A percentile compares a stretch with the other conserved stretches of the same genome.
Conservation (phyloP, 2,797 vertebrate genomes). For the Oreochromis grahami region DNA sequence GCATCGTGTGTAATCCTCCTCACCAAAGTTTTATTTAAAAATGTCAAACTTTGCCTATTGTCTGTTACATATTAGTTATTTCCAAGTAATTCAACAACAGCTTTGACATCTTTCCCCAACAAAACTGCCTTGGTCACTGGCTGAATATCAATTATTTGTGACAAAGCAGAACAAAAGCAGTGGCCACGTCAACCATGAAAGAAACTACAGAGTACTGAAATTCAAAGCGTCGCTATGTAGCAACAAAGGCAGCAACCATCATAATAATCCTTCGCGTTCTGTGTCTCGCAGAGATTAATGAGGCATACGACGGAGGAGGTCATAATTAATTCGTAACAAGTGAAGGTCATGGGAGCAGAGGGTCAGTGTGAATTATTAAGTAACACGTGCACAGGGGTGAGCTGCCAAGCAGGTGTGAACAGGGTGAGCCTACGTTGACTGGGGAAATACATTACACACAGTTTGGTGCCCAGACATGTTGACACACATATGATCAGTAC, state of each 20-base stretch:
- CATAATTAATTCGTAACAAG: slow-evolving; percentile 63
- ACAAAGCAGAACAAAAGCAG: neutral
- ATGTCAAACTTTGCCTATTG: neutral
- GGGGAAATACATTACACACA: slow-evolving; percentile 45
- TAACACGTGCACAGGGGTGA: slow-evolving; percentile 16
- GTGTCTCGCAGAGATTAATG: slow-evolving; percentile 49
- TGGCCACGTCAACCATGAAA: neutral
- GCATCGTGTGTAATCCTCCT: slow-evolving; percentile 18
- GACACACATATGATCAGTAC: neutral
- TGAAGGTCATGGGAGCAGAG: slow-evolving; percentile 61
- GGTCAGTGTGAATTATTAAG: slow-evolving; percentile 72
- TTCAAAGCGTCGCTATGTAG: neutral
- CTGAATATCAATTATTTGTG: slow-evolving; percentile 13
- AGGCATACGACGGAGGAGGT: slow-evolving; percentile 39
- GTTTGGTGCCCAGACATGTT: neutral
- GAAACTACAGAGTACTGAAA: slow-evolving; percentile 3
- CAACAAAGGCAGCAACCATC: slow-evolving; percentile 31
- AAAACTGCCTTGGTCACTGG: neutral
- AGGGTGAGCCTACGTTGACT: slow-evolving; percentile 52
- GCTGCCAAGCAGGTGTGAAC: slow-evolving; percentile 49
- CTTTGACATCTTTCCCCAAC: neutral
- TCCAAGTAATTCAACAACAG: neutral
- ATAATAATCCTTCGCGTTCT: slow-evolving; percentile 28
- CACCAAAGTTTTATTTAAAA: neutral
- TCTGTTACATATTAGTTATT: neutral